Evolutionary conservation across 2,888 invertebrate species (phyloP).

Genomic region (Plusia festucae): DNA sequence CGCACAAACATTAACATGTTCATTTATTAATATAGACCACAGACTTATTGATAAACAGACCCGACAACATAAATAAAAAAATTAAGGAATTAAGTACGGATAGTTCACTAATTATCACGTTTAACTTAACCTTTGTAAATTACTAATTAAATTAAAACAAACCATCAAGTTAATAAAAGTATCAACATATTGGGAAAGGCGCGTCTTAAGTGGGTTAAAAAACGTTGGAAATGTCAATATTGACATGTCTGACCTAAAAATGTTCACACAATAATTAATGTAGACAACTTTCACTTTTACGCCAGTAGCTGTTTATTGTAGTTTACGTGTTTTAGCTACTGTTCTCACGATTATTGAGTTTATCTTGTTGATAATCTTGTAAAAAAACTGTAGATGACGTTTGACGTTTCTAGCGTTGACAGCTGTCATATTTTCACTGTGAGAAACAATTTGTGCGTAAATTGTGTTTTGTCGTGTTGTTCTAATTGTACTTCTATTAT

Average conservation of each 20-base stretch:
- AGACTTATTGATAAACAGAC: conserved; percentile 58
- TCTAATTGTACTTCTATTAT: neutral
- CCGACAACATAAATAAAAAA: neutral
- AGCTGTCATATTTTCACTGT: conserved; percentile 32
- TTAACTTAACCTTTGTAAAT: conserved; percentile 5
- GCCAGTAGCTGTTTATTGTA: conserved; percentile 38
- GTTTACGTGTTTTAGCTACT: conserved; percentile 45
- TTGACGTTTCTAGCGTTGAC: conserved; percentile 34
- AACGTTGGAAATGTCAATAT: conserved; percentile 53
- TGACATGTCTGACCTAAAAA: conserved; percentile 53
- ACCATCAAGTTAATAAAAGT: conserved; percentile 16
- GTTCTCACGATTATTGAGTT: conserved; percentile 34
- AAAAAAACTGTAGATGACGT: neutral
- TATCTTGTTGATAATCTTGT: neutral
- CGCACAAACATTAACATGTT: conserved; percentile 79
- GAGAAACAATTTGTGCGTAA: neutral
- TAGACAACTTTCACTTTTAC: conserved; percentile 48
- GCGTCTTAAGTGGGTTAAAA: conserved; percentile 28
- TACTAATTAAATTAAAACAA: conserved; percentile 29
- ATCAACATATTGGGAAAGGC: conserved; percentile 40
- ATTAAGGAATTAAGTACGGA: neutral
- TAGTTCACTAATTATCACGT: neutral
- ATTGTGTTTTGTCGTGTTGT: conserved; percentile 1
- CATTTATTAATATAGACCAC: conserved; percentile 82
- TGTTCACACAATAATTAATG: conserved; percentile 50